Conservation (phyloP, 2,113 vertebrate genomes). For the Pimephales promelas region DNA sequence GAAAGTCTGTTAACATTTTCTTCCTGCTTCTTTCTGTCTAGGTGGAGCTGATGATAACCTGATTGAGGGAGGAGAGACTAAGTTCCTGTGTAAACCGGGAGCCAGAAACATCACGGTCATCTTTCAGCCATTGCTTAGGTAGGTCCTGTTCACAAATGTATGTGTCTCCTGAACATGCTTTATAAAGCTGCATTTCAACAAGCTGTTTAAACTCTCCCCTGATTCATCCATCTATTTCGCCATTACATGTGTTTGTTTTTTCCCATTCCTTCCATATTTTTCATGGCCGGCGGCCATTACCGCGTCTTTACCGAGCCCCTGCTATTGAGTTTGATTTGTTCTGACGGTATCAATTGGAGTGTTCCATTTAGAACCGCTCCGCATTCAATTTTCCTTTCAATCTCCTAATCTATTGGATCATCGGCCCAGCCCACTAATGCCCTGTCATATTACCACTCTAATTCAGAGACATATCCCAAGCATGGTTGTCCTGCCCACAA, state of each 20-base stretch:
- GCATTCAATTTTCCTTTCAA: slow-evolving; percentile 47
- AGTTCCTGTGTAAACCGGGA: slow-evolving; percentile 97
- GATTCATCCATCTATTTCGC: background rate
- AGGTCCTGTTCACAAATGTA: slow-evolving; percentile 50
- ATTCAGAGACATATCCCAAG: slow-evolving; percentile 48
- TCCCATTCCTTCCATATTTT: slow-evolving; percentile 31
- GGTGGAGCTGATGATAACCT: slow-evolving; percentile 96
- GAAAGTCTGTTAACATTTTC: background rate
- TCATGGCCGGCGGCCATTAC: slow-evolving; percentile 8
- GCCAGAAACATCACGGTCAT: slow-evolving; percentile 97
- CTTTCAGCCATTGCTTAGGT: slow-evolving; percentile 96
- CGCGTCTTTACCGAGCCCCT: background rate
- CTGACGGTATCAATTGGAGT: slow-evolving; percentile 39
- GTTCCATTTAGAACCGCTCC: slow-evolving; percentile 34
- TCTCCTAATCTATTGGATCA: slow-evolving; percentile 48
- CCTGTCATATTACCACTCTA: slow-evolving; percentile 42
- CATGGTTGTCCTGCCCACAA: slow-evolving; percentile 10
- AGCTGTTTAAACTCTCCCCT: background rate
- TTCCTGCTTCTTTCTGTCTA: slow-evolving; percentile 63
- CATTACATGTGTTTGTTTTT: background rate
- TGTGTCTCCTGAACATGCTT: background rate
- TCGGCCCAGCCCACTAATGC: slow-evolving; percentile 52
- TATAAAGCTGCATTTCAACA: slow-evolving; percentile 36
- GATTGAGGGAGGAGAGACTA: slow-evolving; percentile 96
- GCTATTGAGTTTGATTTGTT: slow-evolving; percentile 44